These are phyloP conservation scores for Nothoprocta pentlandii DNA, from an alignment of 2,113 vertebrate species.

Conservation along the genomic window DNA sequence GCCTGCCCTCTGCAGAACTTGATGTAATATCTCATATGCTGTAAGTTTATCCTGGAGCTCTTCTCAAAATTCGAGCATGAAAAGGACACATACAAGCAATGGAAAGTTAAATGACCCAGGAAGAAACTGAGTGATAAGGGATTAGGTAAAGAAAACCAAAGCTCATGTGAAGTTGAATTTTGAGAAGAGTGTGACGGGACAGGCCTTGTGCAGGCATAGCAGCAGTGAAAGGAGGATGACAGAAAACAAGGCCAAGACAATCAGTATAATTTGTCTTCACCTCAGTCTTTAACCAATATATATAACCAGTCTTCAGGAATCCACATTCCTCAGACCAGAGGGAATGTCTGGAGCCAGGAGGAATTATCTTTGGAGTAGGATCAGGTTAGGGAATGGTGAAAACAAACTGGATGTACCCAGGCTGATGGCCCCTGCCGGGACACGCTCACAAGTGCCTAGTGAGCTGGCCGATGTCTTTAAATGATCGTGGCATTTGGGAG, in stretches of 20 bases:
- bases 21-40: not conserved
- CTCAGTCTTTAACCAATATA: not conserved
- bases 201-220: not conserved
- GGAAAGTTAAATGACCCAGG: not conserved
- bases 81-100: not conserved
- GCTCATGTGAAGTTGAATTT: not conserved
- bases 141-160: not conserved
- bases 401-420: not conserved
- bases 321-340: accelerated
- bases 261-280: not conserved
- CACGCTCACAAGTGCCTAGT: not conserved
- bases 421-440: not conserved
- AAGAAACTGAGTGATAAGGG: not conserved
- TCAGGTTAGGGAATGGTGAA: not conserved
- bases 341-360: not conserved
- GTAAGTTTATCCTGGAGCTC: not conserved
- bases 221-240: not conserved
- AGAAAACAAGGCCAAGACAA: not conserved
- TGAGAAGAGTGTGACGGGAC: not conserved
- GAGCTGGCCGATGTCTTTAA: not conserved
- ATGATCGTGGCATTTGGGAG: not conserved
- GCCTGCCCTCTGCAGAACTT: not conserved
- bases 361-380: not conserved
- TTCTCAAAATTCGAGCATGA: not conserved
- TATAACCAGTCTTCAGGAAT: not conserved